phyloP scores from a whole-genome alignment of 2,888 invertebrate genomes.

The Sinopyrophorus schimmeli region DNA sequence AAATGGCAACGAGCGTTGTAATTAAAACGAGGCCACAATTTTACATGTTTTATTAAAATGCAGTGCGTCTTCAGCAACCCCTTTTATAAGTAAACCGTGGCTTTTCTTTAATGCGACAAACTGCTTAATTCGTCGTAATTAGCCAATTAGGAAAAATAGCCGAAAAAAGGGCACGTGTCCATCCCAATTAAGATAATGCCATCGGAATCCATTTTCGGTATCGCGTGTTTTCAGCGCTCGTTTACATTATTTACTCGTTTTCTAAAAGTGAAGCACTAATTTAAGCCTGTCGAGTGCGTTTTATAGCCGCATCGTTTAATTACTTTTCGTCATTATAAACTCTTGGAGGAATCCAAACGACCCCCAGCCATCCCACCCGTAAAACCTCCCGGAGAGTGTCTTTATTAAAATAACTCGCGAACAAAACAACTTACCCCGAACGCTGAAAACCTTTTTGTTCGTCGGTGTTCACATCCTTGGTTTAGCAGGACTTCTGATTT shows the following conservation, averaged over 20 bases:
- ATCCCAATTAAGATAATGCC: constrained; percentile 11
- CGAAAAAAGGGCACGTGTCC: constrained; percentile 15
- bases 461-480: constrained; percentile 68
- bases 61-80: too few relatives aligned
- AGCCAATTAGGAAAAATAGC: constrained; percentile 11
- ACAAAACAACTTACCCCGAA: constrained; percentile 80
- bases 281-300: constrained; percentile 6
- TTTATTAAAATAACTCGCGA: constrained; percentile 2
- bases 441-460: constrained; percentile 93
- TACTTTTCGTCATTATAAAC: constrained; percentile 7
- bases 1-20: too few relatives aligned
- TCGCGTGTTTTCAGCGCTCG: constrained; percentile 10
- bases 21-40: too few relatives aligned
- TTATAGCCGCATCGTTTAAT: constrained; percentile 12
- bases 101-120: too few relatives aligned
- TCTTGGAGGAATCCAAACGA: background rate
- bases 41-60: too few relatives aligned
- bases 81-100: too few relatives aligned
- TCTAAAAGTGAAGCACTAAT: constrained; percentile 14
- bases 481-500: constrained; percentile 94
- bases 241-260: constrained; percentile 15
- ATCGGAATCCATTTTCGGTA: constrained; percentile 9
- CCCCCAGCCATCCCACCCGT: background rate
- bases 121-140: constrained; percentile 9
- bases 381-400: too few relatives aligned